Conservation (phyloP, 1,140 invertebrate species). For the Drosophila kurseongensis region DNA sequence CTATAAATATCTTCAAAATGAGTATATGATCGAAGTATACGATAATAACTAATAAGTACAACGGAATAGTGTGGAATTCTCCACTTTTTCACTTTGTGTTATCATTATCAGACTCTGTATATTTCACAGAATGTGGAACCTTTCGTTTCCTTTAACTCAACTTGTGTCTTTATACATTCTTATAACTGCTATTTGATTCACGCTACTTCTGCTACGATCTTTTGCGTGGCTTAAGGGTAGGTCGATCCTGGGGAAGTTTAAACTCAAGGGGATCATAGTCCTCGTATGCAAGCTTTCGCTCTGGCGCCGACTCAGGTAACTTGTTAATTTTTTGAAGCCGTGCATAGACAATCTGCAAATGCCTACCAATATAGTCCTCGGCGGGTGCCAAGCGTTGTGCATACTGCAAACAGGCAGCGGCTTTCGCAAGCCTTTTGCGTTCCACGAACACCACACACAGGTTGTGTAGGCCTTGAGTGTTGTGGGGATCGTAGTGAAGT, state of each 20-base stretch:
- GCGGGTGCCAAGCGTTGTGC: slow-evolving; percentile 92
- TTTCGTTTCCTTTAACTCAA: slow-evolving; percentile 4
- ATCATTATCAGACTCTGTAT: slow-evolving; percentile 39
- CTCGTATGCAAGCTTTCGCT: slow-evolving; percentile 77
- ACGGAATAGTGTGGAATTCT: slow-evolving; percentile 9
- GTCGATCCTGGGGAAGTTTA: slow-evolving; percentile 38
- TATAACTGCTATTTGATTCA: not conserved
- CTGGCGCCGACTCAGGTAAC: slow-evolving; percentile 76
- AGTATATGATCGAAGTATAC: slow-evolving; percentile 16
- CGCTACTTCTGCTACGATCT: slow-evolving; percentile 49
- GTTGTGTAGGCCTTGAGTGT: slow-evolving; percentile 98
- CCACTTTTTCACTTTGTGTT: slow-evolving; percentile 14
- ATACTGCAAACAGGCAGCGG: slow-evolving; percentile 92
- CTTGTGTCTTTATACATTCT: slow-evolving; percentile 33
- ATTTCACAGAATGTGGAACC: slow-evolving; percentile 19
- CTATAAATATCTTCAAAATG: slow-evolving; percentile 37
- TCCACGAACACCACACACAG: slow-evolving; percentile 98
- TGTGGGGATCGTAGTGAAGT: slow-evolving; percentile 93
- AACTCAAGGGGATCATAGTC: slow-evolving; percentile 82
- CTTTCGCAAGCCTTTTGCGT: slow-evolving; percentile 91
- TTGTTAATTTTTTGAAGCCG: slow-evolving; percentile 80
- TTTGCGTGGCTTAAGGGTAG: slow-evolving; percentile 46
- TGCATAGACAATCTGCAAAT: slow-evolving; percentile 87
- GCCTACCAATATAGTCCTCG: slow-evolving; percentile 95
- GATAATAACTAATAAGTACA: slow-evolving; percentile 43